Conservation (phyloP, 2,113 vertebrate species). For the Pollimyrus isidori region DNA sequence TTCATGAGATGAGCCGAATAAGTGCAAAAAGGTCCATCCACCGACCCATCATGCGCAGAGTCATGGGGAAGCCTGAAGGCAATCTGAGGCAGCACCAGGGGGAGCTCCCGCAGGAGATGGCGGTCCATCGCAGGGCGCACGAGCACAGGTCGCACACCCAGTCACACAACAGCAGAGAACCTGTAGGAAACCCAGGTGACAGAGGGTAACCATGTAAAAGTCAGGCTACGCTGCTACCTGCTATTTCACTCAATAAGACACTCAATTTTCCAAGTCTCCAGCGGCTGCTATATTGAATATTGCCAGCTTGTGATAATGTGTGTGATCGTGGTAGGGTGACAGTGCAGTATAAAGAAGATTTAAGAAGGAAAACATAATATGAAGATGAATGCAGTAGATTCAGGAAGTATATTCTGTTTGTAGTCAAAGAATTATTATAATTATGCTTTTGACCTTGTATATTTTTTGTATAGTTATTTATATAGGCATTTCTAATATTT, state of each 20-base stretch:
- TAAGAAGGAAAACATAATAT: neutral
- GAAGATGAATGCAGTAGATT: neutral
- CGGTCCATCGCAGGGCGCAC: neutral
- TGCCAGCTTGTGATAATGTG: neutral
- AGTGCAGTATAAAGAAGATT: neutral
- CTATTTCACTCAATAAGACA: neutral
- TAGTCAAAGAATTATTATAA: neutral
- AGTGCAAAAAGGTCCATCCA: neutral
- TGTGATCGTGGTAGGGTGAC: neutral
- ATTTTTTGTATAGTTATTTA: neutral
- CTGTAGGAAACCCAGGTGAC: neutral
- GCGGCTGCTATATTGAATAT: neutral
- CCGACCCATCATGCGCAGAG: neutral
- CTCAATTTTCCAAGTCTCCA: neutral
- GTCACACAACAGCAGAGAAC: neutral
- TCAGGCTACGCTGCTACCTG: neutral
- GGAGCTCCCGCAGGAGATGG: neutral
- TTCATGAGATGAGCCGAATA: neutral
- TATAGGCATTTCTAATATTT: neutral
- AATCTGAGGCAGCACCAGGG: neutral
- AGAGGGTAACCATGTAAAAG: neutral
- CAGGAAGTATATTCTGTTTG: neutral
- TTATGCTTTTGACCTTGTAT: neutral
- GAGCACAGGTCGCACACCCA: neutral
- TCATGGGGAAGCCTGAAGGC: neutral